Evolutionary conservation across 2,113 vertebrate genomes (phyloP).

Genomic region (Phocoena sinus): DNA sequence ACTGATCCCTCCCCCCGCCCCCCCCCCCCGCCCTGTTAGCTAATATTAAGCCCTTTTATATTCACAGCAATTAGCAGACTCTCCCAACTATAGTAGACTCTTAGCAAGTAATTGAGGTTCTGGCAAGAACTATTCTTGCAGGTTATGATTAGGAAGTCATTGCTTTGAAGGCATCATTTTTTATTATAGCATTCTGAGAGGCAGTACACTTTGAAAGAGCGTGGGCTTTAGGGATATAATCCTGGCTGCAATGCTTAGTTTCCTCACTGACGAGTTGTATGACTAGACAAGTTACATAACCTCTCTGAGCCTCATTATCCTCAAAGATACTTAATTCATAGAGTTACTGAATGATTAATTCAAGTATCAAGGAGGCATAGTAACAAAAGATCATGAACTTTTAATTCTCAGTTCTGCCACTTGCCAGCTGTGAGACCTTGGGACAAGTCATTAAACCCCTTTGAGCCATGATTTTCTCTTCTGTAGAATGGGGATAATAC

Average conservation of each 20-base stretch:
- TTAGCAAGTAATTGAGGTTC: not conserved
- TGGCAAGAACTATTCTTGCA: not conserved
- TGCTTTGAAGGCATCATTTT: not conserved
- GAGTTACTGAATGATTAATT: not conserved
- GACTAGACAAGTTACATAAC: not conserved
- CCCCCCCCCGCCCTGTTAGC: not conserved
- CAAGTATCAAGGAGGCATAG: not conserved
- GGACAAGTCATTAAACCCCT: not conserved
- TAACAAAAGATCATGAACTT: constrained; percentile 21
- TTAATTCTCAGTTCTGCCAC: not conserved
- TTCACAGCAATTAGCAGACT: not conserved
- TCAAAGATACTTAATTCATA: not conserved
- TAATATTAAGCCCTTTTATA: not conserved
- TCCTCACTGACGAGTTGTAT: not conserved
- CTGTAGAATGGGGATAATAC: not conserved
- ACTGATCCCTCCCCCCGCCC: not conserved
- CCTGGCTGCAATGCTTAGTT: not conserved
- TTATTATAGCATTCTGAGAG: not conserved
- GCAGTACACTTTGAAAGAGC: not conserved
- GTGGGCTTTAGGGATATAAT: not conserved
- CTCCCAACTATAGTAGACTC: not conserved
- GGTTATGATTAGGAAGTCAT: not conserved
- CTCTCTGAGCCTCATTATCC: not conserved
- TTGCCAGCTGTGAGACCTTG: not conserved
- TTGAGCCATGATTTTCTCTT: not conserved